phyloP scores from a whole-genome alignment of 2,113 vertebrate genomes.

The Microtus oregoni region DNA sequence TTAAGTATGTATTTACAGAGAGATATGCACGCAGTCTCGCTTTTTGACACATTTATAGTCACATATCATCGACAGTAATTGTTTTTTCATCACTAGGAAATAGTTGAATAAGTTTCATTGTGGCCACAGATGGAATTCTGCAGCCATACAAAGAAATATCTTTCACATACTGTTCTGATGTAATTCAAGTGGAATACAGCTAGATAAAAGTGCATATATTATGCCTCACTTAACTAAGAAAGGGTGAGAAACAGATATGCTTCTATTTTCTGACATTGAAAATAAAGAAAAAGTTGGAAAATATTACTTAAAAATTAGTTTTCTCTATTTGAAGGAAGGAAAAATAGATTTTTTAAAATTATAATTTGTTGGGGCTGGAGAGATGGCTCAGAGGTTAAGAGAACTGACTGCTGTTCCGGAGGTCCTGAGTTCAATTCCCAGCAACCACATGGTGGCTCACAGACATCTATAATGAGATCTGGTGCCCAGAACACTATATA shows the following conservation, averaged over 20 bases:
- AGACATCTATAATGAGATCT: no score
- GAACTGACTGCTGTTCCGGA: no score
- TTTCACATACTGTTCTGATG: background rate
- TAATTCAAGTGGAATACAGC: conserved; percentile 9
- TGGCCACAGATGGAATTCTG: background rate
- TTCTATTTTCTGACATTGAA: background rate
- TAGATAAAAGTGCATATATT: background rate
- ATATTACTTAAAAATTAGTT: background rate
- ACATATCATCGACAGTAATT: background rate
- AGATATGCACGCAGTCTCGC: background rate
- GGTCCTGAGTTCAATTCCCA: no score
- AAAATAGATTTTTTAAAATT: conserved; percentile 28
- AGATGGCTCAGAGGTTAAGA: no score
- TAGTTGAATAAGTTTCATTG: background rate
- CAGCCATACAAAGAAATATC: background rate
- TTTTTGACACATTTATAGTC: conserved; percentile 13
- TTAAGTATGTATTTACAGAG: background rate
- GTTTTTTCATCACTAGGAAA: background rate
- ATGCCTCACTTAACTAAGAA: background rate
- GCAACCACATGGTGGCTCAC: no score
- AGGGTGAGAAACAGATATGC: background rate
- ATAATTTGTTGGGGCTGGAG: background rate
- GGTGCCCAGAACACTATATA: no score
- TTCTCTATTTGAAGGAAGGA: background rate
- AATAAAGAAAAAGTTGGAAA: conserved; percentile 3